Evolutionary conservation across 1,140 invertebrate genomes (phyloP), one percentile per base, ranked within the genome.

Genomic region (Neodiprion pinetum): DNA sequence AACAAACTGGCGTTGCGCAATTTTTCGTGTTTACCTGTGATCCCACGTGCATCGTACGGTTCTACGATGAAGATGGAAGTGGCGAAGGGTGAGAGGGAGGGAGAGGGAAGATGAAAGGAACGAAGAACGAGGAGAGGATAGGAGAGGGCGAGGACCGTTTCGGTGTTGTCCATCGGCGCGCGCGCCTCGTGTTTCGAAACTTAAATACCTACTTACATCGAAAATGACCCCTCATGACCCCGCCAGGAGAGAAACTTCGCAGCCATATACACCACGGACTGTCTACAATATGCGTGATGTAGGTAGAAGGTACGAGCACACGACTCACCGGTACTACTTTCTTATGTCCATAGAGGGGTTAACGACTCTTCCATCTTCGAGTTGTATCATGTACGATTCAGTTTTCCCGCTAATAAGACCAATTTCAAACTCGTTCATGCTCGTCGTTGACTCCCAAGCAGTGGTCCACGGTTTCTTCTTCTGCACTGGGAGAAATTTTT

Each of bases 141-240:
- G 28, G 5, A 5, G 28, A 40, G 28, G 28, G 28, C 28, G 28
- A 40, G 53, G 53, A 61, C 5, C 5, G 53, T 61, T 61, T 61
- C 53, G 53, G n/a, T 0, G 11, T 61, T 61, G 21, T 69, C 67
- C 67, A 69, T 69, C 21, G 40, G 67, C 40, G 21, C 40, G 21
- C 67, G 40, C 67, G 17, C 40, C 67, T 69, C 67, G 61, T 69
- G 11, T 69, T 69, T 69, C 67, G 67, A 69, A 69, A 69, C 21
- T 21, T 47, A 14, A 12, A 47, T 23, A 69, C 14, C 11, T 69
- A 61, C 53, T 61, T 17, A 61, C 53, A 14, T 69, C 21, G 8
- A 69, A 69, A 69, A 69, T 69, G 67, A 23, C 67, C 67, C 67
- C 21, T 47, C 14, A 14, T 69, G 67, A 69, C 14, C 67, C 67